Evolutionary conservation across 2,888 invertebrate species (phyloP), one percentile per base, ranked within the genome.

Genomic region (Tromatobia lineatoria): DNA sequence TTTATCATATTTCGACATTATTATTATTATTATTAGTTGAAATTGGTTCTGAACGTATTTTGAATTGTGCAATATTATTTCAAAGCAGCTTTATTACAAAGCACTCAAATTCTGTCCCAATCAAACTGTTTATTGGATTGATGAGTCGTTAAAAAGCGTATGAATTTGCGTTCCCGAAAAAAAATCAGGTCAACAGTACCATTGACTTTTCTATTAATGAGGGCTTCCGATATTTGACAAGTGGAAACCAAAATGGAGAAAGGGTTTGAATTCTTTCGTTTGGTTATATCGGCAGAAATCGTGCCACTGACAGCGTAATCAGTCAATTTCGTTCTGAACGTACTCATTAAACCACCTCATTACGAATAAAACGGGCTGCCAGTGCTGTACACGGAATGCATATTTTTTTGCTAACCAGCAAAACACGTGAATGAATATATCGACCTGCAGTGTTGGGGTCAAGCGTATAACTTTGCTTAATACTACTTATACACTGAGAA

Each of bases 291-390:
- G 6, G 25, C 25, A 2, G 6, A 29, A 29, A 25, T 59, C 57
- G 29, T 61, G 59, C 38, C 52, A 54, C 38, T 52, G 42, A 42
- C 45, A 66, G 61, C 54, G 66, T 66, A 45, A 66, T 80, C 66
- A 66, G 34, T 80, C 57, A 23, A 29, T 54, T 66, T 73, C 52
- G 54, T 45, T 18, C 8, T 11, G 13, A 20, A 13, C 70, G 15
- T 34, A 64, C 79, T 80, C 66, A 73, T 66, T 73, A 73, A 66
- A 57, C 34, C n/a, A 45, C 34, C 66, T 57, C 73, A 80, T 80
- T 80, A 73, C 8, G 66, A 57, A 57, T 29, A 69, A 66, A 66
- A 42, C 20, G 23, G 13, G 11, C 23, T 3, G 45, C 34, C 54
- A 50, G 59, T 66, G 34, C 34, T 29, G 7, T 34, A 34, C 34